Conservation (phyloP, 2,113 vertebrate species). For the Terrapene triunguis region DNA sequence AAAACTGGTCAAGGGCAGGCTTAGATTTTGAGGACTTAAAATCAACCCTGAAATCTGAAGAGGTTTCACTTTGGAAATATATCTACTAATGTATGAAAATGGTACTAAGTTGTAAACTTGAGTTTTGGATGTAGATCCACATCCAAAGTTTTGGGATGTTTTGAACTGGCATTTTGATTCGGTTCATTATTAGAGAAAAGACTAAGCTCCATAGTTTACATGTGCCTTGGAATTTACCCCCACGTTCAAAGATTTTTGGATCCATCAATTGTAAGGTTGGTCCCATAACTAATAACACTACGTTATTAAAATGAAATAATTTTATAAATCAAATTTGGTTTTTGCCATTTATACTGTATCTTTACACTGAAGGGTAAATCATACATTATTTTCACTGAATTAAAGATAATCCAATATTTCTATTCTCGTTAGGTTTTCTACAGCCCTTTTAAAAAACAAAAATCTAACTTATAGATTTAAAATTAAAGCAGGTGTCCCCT, state of each 20-base stretch:
- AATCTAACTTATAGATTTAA: background rate
- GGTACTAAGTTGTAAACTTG: background rate
- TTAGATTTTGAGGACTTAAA: background rate
- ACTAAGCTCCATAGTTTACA: background rate
- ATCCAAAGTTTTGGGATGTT: background rate
- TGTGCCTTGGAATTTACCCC: background rate
- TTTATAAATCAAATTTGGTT: constrained; percentile 4
- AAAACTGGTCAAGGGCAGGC: background rate
- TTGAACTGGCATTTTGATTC: background rate
- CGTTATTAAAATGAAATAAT: background rate
- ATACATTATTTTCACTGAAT: background rate
- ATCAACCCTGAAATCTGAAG: background rate
- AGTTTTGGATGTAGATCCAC: background rate
- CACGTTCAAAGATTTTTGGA: background rate
- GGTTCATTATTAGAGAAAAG: background rate
- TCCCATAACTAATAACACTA: background rate
- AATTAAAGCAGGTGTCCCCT: background rate
- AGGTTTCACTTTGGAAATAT: background rate
- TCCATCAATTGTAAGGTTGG: background rate
- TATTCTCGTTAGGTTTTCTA: background rate
- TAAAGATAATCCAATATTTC: background rate
- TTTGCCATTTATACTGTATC: background rate
- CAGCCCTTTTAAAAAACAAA: background rate
- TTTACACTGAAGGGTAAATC: background rate
- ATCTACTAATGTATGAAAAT: background rate